phyloP scores from a whole-genome alignment of 37 sponge, comb jelly and placozoan genomes.

The Aplysina aerophoba region DNA sequence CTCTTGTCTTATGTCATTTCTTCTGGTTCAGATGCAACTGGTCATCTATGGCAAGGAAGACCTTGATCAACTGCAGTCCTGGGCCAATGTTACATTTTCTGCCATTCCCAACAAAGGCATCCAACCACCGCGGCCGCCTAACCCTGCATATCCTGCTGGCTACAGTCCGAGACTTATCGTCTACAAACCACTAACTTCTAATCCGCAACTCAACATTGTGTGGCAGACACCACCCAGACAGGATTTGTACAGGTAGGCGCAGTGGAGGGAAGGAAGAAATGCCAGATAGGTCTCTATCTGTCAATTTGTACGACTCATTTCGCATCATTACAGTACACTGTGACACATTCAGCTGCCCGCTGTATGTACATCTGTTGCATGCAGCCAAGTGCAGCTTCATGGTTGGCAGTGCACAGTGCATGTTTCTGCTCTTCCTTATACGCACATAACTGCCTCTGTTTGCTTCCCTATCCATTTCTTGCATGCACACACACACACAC shows the following conservation, averaged over 20 bases:
- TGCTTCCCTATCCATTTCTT: not conserved
- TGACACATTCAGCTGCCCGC: too few relatives aligned
- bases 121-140: constrained; percentile 26
- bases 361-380: too few relatives aligned
- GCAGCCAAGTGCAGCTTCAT: too few relatives aligned
- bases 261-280: too few relatives aligned
- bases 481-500: not conserved
- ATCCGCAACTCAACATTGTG: not conserved
- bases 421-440: too few relatives aligned
- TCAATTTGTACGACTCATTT: too few relatives aligned
- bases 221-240: too few relatives aligned
- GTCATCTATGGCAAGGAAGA: constrained; percentile 79
- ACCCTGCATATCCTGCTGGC: constrained; percentile 31
- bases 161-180: constrained; percentile 50
- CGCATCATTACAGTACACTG: too few relatives aligned
- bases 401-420: too few relatives aligned
- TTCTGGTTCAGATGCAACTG: constrained; percentile 78
- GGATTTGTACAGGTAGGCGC: too few relatives aligned
- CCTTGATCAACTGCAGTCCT: constrained; percentile 42
- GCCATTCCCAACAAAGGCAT: constrained; percentile 63
- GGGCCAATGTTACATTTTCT: constrained; percentile 62
- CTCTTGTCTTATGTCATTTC: too few relatives aligned
- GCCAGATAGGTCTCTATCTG: too few relatives aligned
- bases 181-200: constrained; percentile 51
- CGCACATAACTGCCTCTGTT: not conserved